These are phyloP conservation scores for Apostichopus leukothele DNA, from an alignment of 53 echinoderm and acorn worm genomes.

Conservation along the genomic window DNA sequence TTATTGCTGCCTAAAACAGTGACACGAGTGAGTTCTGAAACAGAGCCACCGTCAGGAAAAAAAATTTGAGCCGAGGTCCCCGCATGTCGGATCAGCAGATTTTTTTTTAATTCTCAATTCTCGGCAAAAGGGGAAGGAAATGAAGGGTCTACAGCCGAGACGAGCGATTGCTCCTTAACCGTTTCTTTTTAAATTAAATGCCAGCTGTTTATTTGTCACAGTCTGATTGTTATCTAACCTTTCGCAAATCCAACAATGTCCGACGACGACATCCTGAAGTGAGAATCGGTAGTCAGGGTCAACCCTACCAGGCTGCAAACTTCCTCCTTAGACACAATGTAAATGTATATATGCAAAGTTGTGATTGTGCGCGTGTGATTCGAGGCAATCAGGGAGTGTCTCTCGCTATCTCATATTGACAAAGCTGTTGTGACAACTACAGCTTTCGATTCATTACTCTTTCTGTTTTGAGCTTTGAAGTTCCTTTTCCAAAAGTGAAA, in stretches of 20 bases:
- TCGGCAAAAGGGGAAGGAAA: not conserved
- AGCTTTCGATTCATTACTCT: too few relatives aligned
- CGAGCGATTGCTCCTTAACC: not conserved
- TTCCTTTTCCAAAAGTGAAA: too few relatives aligned
- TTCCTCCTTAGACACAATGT: too few relatives aligned
- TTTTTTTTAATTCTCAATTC: not conserved
- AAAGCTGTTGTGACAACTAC: too few relatives aligned
- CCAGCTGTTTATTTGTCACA: not conserved
- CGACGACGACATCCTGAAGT: not conserved
- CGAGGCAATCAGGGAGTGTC: too few relatives aligned
- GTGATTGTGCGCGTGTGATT: too few relatives aligned
- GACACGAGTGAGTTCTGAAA: constrained; percentile 13
- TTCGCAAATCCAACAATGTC: not conserved
- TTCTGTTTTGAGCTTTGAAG: too few relatives aligned
- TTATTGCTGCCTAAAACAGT: not conserved
- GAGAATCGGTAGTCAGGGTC: not conserved
- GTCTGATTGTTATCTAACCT: not conserved
- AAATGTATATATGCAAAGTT: too few relatives aligned
- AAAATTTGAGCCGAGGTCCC: constrained; percentile 29
- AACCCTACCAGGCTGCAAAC: not conserved
- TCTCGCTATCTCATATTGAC: too few relatives aligned
- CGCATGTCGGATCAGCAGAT: not conserved
- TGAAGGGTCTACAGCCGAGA: not conserved
- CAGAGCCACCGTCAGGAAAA: constrained; percentile 33
- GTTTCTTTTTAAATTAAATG: not conserved